Evolutionary conservation across 2,888 invertebrate species (phyloP).

Genomic region (Hirtodrosophila trivittata): DNA sequence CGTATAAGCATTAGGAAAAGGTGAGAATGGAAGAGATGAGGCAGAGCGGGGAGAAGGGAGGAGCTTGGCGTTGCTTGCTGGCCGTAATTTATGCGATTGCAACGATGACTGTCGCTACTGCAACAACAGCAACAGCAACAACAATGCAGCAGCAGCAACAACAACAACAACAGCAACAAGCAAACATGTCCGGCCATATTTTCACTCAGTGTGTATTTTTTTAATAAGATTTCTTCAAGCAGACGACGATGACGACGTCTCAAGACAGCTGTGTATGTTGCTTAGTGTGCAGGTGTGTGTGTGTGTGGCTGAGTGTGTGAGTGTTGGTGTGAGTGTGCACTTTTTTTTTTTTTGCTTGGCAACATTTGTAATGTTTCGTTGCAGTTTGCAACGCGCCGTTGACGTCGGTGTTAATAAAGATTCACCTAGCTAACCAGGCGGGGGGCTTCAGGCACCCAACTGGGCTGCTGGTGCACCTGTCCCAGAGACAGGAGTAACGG

Average conservation of each 20-base stretch:
- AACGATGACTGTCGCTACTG: constrained; percentile 76
- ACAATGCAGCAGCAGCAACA: constrained; percentile 34
- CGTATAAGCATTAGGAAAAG: constrained; percentile 40
- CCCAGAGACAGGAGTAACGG: neutral
- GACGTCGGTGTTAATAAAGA: constrained; percentile 77
- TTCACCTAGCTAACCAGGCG: constrained; percentile 51
- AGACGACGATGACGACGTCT: constrained; percentile 71
- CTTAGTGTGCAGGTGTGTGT: constrained; percentile 15
- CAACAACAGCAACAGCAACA: constrained; percentile 48
- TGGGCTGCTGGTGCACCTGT: constrained; percentile 58
- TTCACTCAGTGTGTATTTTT: constrained; percentile 62
- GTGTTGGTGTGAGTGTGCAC: constrained; percentile 22
- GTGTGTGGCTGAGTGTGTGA: constrained; percentile 14
- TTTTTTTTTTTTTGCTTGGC: constrained; percentile 48
- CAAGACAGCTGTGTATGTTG: constrained; percentile 62
- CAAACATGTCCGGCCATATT: constrained; percentile 66
- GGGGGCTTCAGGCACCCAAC: constrained; percentile 44
- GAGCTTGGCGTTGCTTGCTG: constrained; percentile 37
- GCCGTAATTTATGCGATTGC: constrained; percentile 77
- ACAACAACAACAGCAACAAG: constrained; percentile 26
- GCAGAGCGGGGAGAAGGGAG: neutral
- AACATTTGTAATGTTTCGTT: constrained; percentile 79
- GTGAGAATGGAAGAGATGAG: constrained; percentile 14
- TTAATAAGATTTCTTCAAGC: constrained; percentile 77
- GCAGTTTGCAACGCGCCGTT: constrained; percentile 69